These are phyloP conservation scores for Caenorhabditis afra DNA, from an alignment of 2,888 invertebrate species.

Conservation along the genomic window DNA sequence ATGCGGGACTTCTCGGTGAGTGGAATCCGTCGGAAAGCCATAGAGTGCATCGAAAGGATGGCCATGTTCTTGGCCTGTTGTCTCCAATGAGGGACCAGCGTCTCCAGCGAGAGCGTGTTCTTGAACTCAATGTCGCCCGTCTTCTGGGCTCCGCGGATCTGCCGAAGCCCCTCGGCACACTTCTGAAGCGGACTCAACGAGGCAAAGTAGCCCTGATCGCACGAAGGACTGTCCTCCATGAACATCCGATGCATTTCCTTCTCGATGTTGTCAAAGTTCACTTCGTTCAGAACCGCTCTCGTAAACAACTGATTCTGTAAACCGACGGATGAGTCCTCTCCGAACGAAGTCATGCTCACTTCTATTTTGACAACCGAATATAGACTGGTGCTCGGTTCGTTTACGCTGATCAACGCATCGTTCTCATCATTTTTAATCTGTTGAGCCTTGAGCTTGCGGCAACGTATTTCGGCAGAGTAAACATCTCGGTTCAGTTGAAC, in stretches of 20 bases:
- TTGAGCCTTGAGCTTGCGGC: constrained; percentile 20
- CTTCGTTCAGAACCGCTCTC: constrained; percentile 25
- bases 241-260: constrained; percentile 40
- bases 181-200: constrained; percentile 30
- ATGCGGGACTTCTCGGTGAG: constrained; percentile 41
- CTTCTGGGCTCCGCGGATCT: constrained; percentile 32
- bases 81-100: constrained; percentile 48
- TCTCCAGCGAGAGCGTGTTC: constrained; percentile 35
- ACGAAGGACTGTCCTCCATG: constrained; percentile 30
- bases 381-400: constrained; percentile 31
- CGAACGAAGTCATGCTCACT: constrained; percentile 19
- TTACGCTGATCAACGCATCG: constrained; percentile 1
- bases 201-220: constrained; percentile 36
- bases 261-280: constrained; percentile 34
- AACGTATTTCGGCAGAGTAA: constrained; percentile 28
- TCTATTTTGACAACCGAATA: constrained; percentile 37
- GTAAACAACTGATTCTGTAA: constrained; percentile 42
- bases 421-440: constrained; percentile 34
- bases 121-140: constrained; percentile 30
- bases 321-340: neutral
- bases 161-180: constrained; percentile 29
- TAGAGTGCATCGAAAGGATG: constrained; percentile 45
- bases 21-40: constrained; percentile 46
- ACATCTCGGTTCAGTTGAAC: constrained; percentile 65
- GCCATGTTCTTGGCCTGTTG: constrained; percentile 37